Evolutionary conservation across 2,797 vertebrate species (phyloP), one percentile per base, ranked within the genome.

Genomic region (Chelmon rostratus): DNA sequence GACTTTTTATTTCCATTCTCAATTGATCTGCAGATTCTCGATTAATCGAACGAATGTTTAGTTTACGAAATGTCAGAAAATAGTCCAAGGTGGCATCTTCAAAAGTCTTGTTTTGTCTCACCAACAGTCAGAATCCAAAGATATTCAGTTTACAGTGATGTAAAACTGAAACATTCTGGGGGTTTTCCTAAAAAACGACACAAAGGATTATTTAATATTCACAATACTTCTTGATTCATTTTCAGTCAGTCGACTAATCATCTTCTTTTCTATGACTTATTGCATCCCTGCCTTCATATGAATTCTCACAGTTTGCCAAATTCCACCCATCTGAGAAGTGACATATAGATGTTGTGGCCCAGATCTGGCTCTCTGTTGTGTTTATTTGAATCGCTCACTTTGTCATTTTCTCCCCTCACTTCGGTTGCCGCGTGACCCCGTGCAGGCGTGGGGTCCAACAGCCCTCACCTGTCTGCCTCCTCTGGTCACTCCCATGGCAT

Each of bases 391-490:
- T 66, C 9, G 5, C 33, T 80, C 40, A 85, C 42, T 31, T 37
- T 50, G 2, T 16, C 5, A 1, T 53, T 67, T 50, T 64, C 49
- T 81, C 15, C 11, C 72, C 78, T 88, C 3, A 1, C 68, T 52
- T 38, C 7, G 44, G 42, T 53, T 58, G 6, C 72, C 49, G 18
- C 11, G 9, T 33, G 53, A 11, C 57, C 62, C 7, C 18, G 2
- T 21, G 19, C 94, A 98, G 98, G 94, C 82, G 95, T 95, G 91
- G 94, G 95, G 88, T 94, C 96, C 79, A 95, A 94, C 93, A 98
- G 97, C 86, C 98, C 97, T 82, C 96, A 95, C 88, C 96, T 97
- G 90, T 96, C 96, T 42, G 96, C 96, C 50, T 96, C 97, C 84
- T 96, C 97, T 13, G 94, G 95, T 84, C 96, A 95, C 92, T 96